Conservation (phyloP, 2,797 vertebrate species). For the Rhyacichthys aspro region DNA sequence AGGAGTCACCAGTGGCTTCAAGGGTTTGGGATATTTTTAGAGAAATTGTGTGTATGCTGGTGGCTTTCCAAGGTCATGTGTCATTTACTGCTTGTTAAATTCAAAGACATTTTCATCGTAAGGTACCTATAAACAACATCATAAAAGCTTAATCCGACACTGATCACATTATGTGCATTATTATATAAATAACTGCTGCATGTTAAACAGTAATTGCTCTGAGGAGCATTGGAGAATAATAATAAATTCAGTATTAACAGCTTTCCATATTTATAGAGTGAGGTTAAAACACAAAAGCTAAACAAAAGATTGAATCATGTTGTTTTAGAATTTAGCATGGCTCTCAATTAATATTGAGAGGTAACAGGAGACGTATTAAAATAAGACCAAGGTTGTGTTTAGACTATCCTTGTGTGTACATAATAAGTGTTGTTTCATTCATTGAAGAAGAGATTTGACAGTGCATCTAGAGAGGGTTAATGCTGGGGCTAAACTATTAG, state of each 20-base stretch:
- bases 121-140: conserved; percentile 24
- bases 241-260: not conserved
- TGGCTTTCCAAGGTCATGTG: conserved; percentile 8
- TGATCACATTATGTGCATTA: conserved; percentile 54
- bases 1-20: conserved; percentile 31
- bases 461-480: not conserved
- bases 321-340: not conserved
- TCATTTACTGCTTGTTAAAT: conserved; percentile 28
- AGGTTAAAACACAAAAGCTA: not conserved
- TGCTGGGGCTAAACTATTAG: not conserved
- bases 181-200: conserved; percentile 49
- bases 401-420: not conserved
- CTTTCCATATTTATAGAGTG: not conserved
- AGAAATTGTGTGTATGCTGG: not conserved
- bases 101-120: conserved; percentile 31
- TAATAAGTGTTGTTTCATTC: conserved; percentile 6
- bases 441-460: not conserved
- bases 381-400: conserved; percentile 1
- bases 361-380: not conserved
- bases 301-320: not conserved
- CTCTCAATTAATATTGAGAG: not conserved
- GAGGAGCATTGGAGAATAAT: conserved; percentile 27
- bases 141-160: conserved; percentile 50
- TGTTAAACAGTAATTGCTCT: conserved; percentile 35
- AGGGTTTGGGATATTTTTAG: conserved; percentile 11